phyloP scores from a whole-genome alignment of 64 coral and sea anemone species.

The Montipora efflorescens region DNA sequence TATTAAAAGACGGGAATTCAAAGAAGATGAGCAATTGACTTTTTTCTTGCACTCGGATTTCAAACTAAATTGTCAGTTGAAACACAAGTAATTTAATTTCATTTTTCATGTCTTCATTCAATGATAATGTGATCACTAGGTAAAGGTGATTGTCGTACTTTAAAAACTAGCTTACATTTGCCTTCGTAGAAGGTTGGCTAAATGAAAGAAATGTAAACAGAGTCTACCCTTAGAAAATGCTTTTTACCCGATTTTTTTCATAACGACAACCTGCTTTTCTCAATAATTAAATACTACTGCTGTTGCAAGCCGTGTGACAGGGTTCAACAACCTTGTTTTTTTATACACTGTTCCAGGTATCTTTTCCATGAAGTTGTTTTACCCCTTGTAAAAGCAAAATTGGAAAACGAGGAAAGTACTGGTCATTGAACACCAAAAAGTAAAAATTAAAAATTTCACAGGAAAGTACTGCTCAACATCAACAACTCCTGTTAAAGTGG shows the following conservation, averaged over 20 bases:
- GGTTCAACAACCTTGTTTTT: constrained; percentile 16
- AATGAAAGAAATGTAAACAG: neutral
- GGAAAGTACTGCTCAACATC: neutral
- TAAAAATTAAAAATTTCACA: neutral
- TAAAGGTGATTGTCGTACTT: neutral
- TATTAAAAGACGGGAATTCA: neutral
- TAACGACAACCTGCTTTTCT: constrained; percentile 21
- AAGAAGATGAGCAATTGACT: neutral
- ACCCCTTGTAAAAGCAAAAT: neutral
- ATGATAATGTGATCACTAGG: neutral
- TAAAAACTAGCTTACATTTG: neutral
- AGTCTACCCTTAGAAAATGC: neutral
- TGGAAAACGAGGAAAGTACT: neutral
- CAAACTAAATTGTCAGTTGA: neutral
- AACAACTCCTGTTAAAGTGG: neutral
- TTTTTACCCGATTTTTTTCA: neutral
- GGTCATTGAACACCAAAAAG: neutral
- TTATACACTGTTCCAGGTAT: neutral
- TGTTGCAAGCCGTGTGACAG: neutral
- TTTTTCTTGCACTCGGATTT: neutral
- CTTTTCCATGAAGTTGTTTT: neutral
- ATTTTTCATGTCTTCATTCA: neutral
- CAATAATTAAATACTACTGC: constrained; percentile 2
- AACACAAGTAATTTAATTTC: neutral
- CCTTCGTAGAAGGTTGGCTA: neutral